A percentile compares a stretch with the other conserved stretches of the same genome.
These are phyloP conservation scores for Malurus melanocephalus DNA, from an alignment of 2,113 vertebrate genomes.

Conservation along the genomic window DNA sequence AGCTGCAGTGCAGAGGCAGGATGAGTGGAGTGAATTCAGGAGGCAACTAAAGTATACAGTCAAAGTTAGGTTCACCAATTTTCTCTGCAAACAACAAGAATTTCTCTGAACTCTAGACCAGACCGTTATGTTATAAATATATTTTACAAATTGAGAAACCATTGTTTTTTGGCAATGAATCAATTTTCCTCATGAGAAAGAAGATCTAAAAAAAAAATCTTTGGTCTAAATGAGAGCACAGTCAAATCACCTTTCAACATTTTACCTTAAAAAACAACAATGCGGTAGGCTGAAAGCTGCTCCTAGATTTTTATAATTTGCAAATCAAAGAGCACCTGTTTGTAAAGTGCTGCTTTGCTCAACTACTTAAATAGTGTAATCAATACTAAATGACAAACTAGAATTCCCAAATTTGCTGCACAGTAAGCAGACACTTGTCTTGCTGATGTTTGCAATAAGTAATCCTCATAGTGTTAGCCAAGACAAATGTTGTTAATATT, in stretches of 20 bases:
- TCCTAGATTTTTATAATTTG: slow-evolving; percentile 52
- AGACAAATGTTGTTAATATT: slow-evolving; percentile 37
- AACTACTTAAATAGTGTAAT: slow-evolving; percentile 60
- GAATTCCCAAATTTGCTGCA: slow-evolving; percentile 33
- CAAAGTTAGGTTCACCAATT: not conserved
- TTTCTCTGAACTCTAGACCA: not conserved
- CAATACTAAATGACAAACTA: slow-evolving; percentile 22
- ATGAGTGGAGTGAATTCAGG: not conserved
- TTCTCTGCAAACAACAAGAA: not conserved
- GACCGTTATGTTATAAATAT: not conserved
- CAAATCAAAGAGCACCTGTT: slow-evolving; percentile 62
- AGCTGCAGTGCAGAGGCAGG: not conserved
- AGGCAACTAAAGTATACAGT: not conserved
- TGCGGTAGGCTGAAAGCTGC: not conserved
- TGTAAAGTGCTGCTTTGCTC: slow-evolving; percentile 65
- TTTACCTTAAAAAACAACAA: slow-evolving; percentile 25
- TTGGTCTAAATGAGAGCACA: slow-evolving; percentile 14
- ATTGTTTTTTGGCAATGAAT: not conserved
- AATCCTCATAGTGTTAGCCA: slow-evolving; percentile 3
- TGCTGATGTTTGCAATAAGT: slow-evolving; percentile 26
- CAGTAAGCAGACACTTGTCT: slow-evolving; percentile 43
- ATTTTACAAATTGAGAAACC: not conserved
- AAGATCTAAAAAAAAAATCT: not conserved
- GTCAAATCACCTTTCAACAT: slow-evolving; percentile 31
- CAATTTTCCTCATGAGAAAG: not conserved